Base-by-base conservation (phyloP, 2,888 invertebrate genomes). In the Drosophila lutescens region DNA sequence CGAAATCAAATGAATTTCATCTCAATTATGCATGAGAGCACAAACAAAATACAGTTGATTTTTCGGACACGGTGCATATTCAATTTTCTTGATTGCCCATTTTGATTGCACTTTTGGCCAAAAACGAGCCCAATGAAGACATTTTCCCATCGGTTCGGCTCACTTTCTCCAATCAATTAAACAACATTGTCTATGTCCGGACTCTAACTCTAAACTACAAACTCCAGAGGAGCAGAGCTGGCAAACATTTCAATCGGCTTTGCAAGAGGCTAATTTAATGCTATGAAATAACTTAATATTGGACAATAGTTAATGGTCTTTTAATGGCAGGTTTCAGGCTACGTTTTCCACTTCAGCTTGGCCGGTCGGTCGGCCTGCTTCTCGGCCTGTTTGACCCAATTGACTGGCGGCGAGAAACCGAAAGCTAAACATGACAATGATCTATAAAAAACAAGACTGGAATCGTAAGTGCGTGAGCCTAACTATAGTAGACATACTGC, bases 121-220 rank as follows among this genome's bases (percentile, higher is more conserved):
- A 50, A 23, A 32, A 46, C 15, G 32, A 41, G 12, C 30, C 47
- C 63, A 50, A 84, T 82, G 75, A 75, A 82, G 79, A 84, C 75
- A 86, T 84, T 86, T 82, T 82, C 87, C 81, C 82, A 82, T 71
- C 69, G 57, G 40, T 34, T 56, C 71, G 79, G 84, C 66, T 87
- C 74, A 83, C 83, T 83, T 83, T 83, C 83, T 78, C 83, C 83
- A 87, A 87, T 87, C 83, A 83, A 87, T 83, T 83, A 85, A 85
- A 74, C 82, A 51, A 57, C 80, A 82, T 72, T 74, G 80, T 76
- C 50, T 56, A 59, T 58, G 44, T 62, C 41, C 38, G 12, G 23
- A 15, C 9, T 17, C 4, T 9, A 15, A 5, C 10, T 34, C 43
- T 20, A 10, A 20, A 20, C 43, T 17, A 12, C 20, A 20, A 20